A percentile compares a stretch with the other conserved stretches of the same genome.
Evolutionary conservation across 2,113 vertebrate genomes (phyloP).

Genomic region (Catharus bicknelli): DNA sequence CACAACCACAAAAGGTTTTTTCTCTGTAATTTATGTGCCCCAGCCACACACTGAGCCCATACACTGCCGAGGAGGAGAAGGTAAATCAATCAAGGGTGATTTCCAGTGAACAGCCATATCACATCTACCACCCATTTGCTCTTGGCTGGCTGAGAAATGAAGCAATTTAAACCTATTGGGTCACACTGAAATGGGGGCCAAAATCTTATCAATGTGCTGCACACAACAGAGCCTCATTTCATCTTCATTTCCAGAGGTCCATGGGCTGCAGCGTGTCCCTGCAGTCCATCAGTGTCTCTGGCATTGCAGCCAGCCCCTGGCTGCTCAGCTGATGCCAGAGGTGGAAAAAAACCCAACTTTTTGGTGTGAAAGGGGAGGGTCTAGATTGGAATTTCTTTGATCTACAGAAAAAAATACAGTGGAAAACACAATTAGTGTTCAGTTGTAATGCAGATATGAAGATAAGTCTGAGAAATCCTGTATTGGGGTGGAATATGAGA

Average conservation of each 20-base stretch:
- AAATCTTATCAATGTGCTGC: constrained; percentile 18
- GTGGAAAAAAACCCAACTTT: background rate
- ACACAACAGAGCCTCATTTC: constrained; percentile 5
- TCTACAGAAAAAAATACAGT: background rate
- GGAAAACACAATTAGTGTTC: background rate
- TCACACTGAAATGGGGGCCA: constrained; percentile 40
- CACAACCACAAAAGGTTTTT: background rate
- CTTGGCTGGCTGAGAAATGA: constrained; percentile 59
- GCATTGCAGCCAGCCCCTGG: background rate
- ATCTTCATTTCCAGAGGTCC: constrained; percentile 24
- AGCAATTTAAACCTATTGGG: constrained; percentile 57
- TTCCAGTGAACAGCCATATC: constrained; percentile 56
- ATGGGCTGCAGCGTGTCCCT: background rate
- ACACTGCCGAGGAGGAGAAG: background rate
- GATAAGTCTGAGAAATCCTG: constrained; percentile 39
- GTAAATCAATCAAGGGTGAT: constrained; percentile 63
- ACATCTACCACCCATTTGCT: constrained; percentile 53
- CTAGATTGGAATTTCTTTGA: background rate
- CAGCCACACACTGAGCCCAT: constrained; percentile 14
- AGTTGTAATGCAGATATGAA: constrained; percentile 36
- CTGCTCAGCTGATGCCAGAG: background rate
- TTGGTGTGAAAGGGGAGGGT: background rate
- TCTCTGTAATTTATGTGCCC: constrained; percentile 56
- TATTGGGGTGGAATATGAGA: constrained; percentile 22
- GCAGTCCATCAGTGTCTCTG: background rate